Conservation (phyloP, 2,888 invertebrate species). For the Andrena fulva region DNA sequence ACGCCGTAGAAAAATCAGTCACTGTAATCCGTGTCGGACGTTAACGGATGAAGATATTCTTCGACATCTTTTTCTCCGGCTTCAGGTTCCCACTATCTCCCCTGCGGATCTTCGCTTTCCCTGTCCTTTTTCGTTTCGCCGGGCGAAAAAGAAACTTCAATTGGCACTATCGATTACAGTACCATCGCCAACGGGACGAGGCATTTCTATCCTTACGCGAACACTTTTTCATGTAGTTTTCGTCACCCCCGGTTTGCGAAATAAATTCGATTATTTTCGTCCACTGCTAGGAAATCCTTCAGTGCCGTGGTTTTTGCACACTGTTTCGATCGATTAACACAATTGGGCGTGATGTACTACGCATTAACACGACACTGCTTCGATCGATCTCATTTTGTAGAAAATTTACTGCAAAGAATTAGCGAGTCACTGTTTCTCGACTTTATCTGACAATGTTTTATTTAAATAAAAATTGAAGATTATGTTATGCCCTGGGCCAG, state of each 20-base stretch:
- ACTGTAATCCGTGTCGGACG: constrained; percentile 53
- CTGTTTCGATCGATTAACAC: background rate
- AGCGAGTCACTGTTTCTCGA: too few species aligned
- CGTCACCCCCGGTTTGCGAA: constrained; percentile 9
- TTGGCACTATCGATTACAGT: constrained; percentile 48
- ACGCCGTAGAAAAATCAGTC: constrained; percentile 18
- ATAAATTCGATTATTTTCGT: constrained; percentile 16
- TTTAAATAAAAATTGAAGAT: too few species aligned
- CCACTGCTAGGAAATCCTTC: background rate
- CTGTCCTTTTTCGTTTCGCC: constrained; percentile 24
- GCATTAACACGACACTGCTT: too few species aligned
- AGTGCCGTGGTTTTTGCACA: background rate
- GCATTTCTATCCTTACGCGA: constrained; percentile 9
- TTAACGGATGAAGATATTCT: constrained; percentile 67
- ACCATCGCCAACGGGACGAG: constrained; percentile 42
- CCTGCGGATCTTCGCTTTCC: constrained; percentile 26
- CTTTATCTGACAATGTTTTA: too few species aligned
- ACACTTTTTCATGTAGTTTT: constrained; percentile 9
- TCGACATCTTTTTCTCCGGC: constrained; percentile 40
- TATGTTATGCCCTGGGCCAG: too few species aligned
- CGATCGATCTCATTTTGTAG: too few species aligned
- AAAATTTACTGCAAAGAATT: too few species aligned
- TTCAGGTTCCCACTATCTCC: constrained; percentile 17
- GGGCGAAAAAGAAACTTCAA: constrained; percentile 35
- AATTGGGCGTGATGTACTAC: too few species aligned